phyloP scores from a whole-genome alignment of 2,797 vertebrate genomes.

The Pagetopsis macropterus region DNA sequence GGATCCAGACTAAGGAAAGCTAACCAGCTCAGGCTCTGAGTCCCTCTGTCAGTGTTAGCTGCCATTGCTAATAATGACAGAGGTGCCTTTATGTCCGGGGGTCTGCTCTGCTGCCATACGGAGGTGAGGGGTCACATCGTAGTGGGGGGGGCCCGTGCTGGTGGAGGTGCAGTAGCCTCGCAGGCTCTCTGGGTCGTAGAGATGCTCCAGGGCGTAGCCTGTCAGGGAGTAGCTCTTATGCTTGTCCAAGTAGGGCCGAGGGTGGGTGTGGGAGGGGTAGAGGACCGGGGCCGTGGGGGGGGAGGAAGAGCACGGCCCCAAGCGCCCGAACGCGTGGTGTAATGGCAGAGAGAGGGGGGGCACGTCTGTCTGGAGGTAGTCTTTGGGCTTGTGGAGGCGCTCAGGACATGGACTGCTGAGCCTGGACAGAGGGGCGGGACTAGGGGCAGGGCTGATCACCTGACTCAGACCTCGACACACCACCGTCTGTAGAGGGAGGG shows the following conservation, averaged over 20 bases:
- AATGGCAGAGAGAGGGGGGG: slow-evolving; percentile 87
- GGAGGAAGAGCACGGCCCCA: slow-evolving; percentile 68
- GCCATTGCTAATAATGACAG: slow-evolving; percentile 97
- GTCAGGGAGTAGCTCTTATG: slow-evolving; percentile 91
- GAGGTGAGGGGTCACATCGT: slow-evolving; percentile 91
- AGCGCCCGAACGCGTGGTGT: slow-evolving; percentile 80
- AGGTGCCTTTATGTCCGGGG: slow-evolving; percentile 93
- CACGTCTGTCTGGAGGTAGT: slow-evolving; percentile 89
- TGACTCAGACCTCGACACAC: slow-evolving; percentile 84
- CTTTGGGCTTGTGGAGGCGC: slow-evolving; percentile 90
- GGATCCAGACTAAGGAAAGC: slow-evolving; percentile 4
- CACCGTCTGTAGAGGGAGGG: slow-evolving; percentile 76
- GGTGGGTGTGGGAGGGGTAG: slow-evolving; percentile 78
- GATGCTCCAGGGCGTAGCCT: slow-evolving; percentile 93
- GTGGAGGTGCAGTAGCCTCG: slow-evolving; percentile 90
- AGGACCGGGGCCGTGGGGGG: slow-evolving; percentile 88
- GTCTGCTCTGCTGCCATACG: slow-evolving; percentile 90
- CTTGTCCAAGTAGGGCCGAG: slow-evolving; percentile 92
- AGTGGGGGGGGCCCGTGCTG: slow-evolving; percentile 87
- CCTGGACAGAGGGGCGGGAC: slow-evolving; percentile 88
- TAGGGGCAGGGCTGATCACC: slow-evolving; percentile 86
- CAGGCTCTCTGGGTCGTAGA: slow-evolving; percentile 92
- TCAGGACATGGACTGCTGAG: slow-evolving; percentile 91
- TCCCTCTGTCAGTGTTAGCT: slow-evolving; percentile 87
- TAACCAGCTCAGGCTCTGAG: slow-evolving; percentile 10